These are phyloP conservation scores for Aspidapion aeneum DNA, from an alignment of 2,888 invertebrate species.

Conservation along the genomic window DNA sequence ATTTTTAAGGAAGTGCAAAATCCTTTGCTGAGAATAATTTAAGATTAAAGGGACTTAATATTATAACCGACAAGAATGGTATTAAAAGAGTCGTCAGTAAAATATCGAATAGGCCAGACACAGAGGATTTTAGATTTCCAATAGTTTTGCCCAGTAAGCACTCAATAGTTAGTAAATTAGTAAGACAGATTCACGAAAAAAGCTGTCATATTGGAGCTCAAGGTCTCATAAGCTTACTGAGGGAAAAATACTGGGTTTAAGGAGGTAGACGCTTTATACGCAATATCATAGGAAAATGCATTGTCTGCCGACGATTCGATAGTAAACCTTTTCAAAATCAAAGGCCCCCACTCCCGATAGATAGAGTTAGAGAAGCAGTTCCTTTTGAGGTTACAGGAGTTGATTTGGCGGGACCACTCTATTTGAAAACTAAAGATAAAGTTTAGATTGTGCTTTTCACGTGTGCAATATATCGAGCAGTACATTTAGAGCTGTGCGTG, in stretches of 20 bases:
- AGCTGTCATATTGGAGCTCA: conserved; percentile 25
- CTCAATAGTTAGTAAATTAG: conserved; percentile 14
- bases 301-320: conserved; percentile 26
- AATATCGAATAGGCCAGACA: conserved; percentile 17
- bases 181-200: conserved; percentile 18
- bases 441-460: conserved; percentile 42
- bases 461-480: conserved; percentile 42
- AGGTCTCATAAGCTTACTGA: conserved; percentile 24
- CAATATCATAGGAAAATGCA: conserved; percentile 23
- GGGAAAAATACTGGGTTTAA: conserved; percentile 31
- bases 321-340: conserved; percentile 25
- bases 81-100: not conserved
- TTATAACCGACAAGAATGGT: not conserved
- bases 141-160: conserved; percentile 21
- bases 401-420: conserved; percentile 42
- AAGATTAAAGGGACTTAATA: not conserved
- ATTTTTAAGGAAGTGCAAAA: not conserved
- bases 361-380: conserved; percentile 33
- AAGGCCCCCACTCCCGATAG: conserved; percentile 32
- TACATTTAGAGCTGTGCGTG: conserved; percentile 41
- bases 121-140: conserved; percentile 17
- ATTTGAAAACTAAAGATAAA: conserved; percentile 31
- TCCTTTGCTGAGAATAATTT: conserved; percentile 7
- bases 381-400: conserved; percentile 38
- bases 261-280: conserved; percentile 24